Evolutionary conservation across 1,140 invertebrate genomes (phyloP), one percentile per base, ranked within the genome.

Genomic region (Cotesia chilonis): DNA sequence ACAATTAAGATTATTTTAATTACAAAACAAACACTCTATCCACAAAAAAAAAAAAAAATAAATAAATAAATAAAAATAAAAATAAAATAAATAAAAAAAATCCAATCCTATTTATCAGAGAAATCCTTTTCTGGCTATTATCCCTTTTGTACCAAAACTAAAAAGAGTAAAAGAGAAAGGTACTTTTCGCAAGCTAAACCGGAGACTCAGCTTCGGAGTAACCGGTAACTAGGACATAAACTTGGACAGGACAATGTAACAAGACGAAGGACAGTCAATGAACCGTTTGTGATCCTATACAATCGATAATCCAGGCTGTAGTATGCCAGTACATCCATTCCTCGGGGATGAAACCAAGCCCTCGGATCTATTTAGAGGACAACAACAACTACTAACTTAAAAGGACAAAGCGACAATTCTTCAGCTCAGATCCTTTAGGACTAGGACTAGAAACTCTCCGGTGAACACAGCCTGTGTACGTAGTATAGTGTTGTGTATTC

Each of bases 291-390:
- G 51, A 54, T 68, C 66, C 20, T 20, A 28, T 7, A 36, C 12
- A 68, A 68, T 68, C 64, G 70, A 72, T 64, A 72, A 72, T 72
- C 55, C 64, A 41, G 38, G 41, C 35, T 12, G 28, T 28, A 37
- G 37, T 60, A 60, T 35, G 17, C n/a, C 35, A 14, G 9, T 28
- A 28, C 41, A 47, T 35, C 20, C 4, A 12, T 28, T 5, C 59
- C 9, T 28, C 12, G 5, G 54, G 59, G 59, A 61, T 28, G 57
- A 65, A 38, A 52, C 64, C 54, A 68, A 67, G 28, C 41, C 28
- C 65, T 51, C 57, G 17, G 20, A 28, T 65, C 47, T 37, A 36
- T 63, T 63, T 41, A 36, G 37, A 63, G 60, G 41, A n/a, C 14
- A 38, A 54, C 64, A 28, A 68, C 51, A 28, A 52, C 12, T 4